Evolutionary conservation across 2,113 vertebrate species (phyloP).

Genomic region (Scolopax mira): DNA sequence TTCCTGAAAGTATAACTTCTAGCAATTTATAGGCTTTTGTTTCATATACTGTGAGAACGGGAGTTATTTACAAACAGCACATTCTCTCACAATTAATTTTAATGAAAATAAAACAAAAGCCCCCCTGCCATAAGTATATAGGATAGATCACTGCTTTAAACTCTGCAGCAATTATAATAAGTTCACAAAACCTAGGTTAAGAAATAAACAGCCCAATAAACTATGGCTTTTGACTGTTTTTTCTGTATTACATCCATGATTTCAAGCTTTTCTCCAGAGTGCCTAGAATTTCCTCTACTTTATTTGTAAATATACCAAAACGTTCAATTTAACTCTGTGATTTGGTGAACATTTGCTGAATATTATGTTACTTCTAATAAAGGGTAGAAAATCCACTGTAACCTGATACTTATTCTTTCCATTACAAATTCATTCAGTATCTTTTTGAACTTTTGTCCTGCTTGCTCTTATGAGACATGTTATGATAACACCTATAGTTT

Average conservation of each 20-base stretch:
- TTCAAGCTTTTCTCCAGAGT: background rate
- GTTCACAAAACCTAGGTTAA: background rate
- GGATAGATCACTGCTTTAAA: background rate
- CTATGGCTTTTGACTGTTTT: background rate
- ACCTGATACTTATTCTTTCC: background rate
- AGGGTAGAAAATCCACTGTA: background rate
- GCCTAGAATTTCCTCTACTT: background rate
- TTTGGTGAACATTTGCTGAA: background rate
- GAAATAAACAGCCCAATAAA: background rate
- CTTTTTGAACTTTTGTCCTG: background rate
- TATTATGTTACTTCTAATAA: background rate
- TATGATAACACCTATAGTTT: background rate
- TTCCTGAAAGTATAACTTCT: background rate
- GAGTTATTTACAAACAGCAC: background rate
- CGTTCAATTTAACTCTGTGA: background rate
- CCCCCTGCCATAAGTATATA: background rate
- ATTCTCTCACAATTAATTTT: background rate
- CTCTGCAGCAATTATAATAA: background rate
- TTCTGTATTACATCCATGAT: background rate
- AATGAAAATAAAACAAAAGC: background rate
- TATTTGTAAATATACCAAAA: background rate
- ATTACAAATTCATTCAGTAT: background rate
- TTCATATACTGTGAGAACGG: background rate
- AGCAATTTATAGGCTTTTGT: background rate
- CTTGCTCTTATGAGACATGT: background rate